Conservation (phyloP, 1,140 invertebrate genomes). For the Tribolium madens region DNA sequence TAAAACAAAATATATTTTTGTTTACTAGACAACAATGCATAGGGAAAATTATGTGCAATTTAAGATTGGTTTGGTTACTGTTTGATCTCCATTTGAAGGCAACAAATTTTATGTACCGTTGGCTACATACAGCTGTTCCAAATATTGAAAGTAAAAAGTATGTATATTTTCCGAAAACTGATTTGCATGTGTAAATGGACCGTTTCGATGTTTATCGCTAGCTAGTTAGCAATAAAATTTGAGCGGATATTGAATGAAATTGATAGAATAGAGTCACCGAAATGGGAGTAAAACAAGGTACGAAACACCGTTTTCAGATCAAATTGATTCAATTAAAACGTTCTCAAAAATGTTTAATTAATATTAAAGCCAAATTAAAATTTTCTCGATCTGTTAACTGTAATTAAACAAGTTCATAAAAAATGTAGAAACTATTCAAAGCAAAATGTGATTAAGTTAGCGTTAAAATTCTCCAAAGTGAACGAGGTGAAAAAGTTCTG, state of each 20-base stretch:
- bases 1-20: neutral
- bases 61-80: neutral
- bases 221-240: neutral
- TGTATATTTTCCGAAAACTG: neutral
- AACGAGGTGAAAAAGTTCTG: too few species aligned
- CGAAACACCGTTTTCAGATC: neutral
- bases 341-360: neutral
- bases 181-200: neutral
- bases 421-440: neutral
- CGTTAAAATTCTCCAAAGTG: neutral
- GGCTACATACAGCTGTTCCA: too few species aligned
- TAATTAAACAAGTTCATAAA: neutral
- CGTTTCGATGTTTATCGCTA: neutral
- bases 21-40: neutral
- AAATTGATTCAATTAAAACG: neutral
- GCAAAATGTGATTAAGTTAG: neutral
- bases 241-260: neutral
- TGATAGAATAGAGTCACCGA: neutral
- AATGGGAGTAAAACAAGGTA: neutral
- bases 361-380: neutral
- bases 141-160: too few species aligned
- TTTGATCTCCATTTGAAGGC: neutral
- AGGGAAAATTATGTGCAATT: neutral
- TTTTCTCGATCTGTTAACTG: neutral
- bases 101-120: too few species aligned